These are phyloP conservation scores for Brachyistius frenatus DNA, from an alignment of 2,113 vertebrate genomes.

Conservation along the genomic window DNA sequence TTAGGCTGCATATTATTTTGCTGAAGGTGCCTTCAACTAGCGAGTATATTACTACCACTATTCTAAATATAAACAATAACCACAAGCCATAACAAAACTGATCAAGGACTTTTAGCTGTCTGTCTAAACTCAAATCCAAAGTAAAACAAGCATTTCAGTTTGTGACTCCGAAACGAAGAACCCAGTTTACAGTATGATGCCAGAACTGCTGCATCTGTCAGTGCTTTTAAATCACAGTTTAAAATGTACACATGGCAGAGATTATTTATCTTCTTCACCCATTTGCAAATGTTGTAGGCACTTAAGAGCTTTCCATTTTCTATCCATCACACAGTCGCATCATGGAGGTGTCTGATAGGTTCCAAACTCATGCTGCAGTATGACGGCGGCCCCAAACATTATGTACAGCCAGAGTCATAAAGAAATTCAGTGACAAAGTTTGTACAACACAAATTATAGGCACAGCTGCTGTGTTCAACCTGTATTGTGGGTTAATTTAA, in stretches of 20 bases:
- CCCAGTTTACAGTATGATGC: neutral
- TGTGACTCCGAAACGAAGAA: constrained; percentile 8
- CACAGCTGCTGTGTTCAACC: no score
- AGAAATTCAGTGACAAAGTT: neutral
- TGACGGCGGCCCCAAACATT: neutral
- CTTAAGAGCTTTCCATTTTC: neutral
- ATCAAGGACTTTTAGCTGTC: neutral
- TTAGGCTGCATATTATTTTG: neutral
- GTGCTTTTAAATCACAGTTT: no score
- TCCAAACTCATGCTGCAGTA: neutral
- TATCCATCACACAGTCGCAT: neutral
- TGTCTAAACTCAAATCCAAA: constrained; percentile 2
- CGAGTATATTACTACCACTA: neutral
- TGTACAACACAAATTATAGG: neutral
- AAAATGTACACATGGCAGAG: neutral
- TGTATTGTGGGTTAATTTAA: no score
- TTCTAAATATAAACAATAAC: constrained; percentile 5
- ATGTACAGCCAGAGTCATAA: neutral
- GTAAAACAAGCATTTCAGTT: constrained; percentile 9
- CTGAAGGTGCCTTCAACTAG: neutral
- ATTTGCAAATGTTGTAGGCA: no score
- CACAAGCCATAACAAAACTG: constrained; percentile 1
- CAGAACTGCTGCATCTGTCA: no score
- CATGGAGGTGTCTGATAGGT: neutral
- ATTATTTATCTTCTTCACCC: neutral